Base-by-base conservation (phyloP, 1,140 invertebrate species). In the Magallana angulata region DNA sequence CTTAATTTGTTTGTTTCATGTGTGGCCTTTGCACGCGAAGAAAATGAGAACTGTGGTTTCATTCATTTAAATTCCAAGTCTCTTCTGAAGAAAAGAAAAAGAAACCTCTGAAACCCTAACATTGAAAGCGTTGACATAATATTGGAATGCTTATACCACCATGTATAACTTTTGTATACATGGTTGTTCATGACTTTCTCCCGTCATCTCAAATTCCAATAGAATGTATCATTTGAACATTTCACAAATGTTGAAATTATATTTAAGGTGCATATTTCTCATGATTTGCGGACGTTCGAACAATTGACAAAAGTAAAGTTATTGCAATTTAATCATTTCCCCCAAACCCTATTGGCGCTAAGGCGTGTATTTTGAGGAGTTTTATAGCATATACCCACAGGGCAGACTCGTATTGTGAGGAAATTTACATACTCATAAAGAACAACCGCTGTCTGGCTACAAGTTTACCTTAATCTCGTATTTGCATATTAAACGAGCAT, bases 381-480 rank as follows among this genome's bases (percentile, higher is more conserved):
- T 76, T 76, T 76, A 76, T 76, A 30, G 68, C 68, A 76, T 76
- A 76, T 76, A 76, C 18, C 24, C 24, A 30, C 36, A 76, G 36
- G 68, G 30, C 24, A 9, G 68, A 12, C 11, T 76, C 68, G 68
- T 30, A 76, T 76, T 76, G 68, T 76, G 24, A 36, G 68, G 24
- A 76, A 76, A 76, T 76, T 76, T 76, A 76, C 68, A 76, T 76
- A 76, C 68, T 76, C 68, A 30, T 76, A 76, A 76, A 76, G 68
- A 76, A 76, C 24, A 76, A 76, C 24, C 8, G 24, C 24, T 76
- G 68, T 76, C 68, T 76, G 24, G 68, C 9, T 76, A 76, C 68
- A 76, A 76, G 68, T 76, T 76, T 76, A 76, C 68, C 18, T 76
- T 76, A 76, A 76, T 76, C 68, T 76, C 68, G 68, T 76, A 76